A percentile compares a stretch with the other conserved stretches of the same genome.
phyloP scores from a whole-genome alignment of 2,113 vertebrate species.

The Mobula birostris region DNA sequence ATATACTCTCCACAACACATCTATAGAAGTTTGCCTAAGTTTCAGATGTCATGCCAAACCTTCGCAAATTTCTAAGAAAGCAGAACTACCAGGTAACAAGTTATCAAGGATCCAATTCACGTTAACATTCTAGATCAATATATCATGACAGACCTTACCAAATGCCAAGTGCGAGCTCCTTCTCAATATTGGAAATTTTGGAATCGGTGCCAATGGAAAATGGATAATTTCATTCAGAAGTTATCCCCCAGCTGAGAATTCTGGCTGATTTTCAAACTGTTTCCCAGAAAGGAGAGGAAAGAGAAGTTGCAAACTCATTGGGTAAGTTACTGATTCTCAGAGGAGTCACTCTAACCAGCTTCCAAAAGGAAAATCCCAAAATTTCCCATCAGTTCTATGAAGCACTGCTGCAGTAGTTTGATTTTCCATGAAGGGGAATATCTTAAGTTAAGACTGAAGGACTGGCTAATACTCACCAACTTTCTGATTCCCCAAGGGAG shows the following conservation, averaged over 20 bases:
- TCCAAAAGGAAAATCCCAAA: background rate
- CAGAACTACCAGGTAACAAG: no score
- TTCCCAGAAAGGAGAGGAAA: background rate
- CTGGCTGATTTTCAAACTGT: background rate
- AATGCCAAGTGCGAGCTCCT: background rate
- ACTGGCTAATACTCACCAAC: background rate
- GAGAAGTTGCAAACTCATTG: background rate
- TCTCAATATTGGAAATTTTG: background rate
- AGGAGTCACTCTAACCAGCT: background rate
- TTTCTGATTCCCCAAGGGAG: background rate
- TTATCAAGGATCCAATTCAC: no score
- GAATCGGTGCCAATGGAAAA: background rate
- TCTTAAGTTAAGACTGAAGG: background rate
- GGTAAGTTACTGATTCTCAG: background rate
- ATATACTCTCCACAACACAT: no score
- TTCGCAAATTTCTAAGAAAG: no score
- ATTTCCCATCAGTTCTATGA: background rate
- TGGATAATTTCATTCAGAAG: background rate
- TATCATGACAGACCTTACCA: background rate
- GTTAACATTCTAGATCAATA: no score
- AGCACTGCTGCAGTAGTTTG: background rate
- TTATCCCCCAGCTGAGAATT: background rate
- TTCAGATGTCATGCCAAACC: no score
- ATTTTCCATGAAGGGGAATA: background rate
- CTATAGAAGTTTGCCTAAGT: no score